Evolutionary conservation across 2,797 vertebrate species (phyloP).

Genomic region (Adelosebastes latens): DNA sequence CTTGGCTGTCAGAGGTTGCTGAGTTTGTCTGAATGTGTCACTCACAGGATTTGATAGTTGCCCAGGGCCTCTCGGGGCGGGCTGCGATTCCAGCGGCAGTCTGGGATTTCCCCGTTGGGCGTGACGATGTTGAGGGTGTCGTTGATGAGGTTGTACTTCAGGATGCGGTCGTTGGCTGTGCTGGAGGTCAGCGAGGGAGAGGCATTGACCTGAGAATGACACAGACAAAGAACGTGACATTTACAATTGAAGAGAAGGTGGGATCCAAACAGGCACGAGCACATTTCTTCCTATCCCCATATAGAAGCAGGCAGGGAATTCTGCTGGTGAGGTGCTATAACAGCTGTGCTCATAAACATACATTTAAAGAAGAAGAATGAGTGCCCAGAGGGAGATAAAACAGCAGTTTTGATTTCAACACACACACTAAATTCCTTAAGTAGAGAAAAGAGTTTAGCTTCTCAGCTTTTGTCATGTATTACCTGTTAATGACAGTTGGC

Average conservation of each 20-base stretch:
- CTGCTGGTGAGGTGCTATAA: constrained; percentile 1
- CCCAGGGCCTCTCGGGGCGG: constrained; percentile 93
- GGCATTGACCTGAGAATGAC: constrained; percentile 90
- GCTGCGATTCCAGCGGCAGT: constrained; percentile 95
- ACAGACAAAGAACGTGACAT: neutral
- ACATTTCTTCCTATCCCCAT: constrained; percentile 11
- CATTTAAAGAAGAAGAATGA: neutral
- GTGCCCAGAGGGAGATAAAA: neutral
- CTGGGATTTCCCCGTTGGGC: constrained; percentile 93
- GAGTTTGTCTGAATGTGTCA: constrained; percentile 44
- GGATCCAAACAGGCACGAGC: neutral
- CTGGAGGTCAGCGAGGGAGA: constrained; percentile 98
- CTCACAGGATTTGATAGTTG: constrained; percentile 97
- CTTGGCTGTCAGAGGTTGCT: neutral
- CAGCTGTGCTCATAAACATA: constrained; percentile 2
- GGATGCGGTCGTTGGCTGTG: constrained; percentile 96
- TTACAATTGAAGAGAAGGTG: neutral
- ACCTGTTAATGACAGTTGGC: neutral
- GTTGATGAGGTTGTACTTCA: constrained; percentile 98
- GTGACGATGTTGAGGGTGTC: constrained; percentile 97
- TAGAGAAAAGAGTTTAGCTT: neutral
- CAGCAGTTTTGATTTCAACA: neutral
- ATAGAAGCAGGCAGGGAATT: constrained; percentile 43
- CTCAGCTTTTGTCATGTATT: neutral
- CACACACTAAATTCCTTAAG: neutral